Percentiles rank a stretch among this genome's conserved stretches.
These are phyloP conservation scores for Drosophila repleta DNA, from an alignment of 1,140 invertebrate species.

Conservation along the genomic window DNA sequence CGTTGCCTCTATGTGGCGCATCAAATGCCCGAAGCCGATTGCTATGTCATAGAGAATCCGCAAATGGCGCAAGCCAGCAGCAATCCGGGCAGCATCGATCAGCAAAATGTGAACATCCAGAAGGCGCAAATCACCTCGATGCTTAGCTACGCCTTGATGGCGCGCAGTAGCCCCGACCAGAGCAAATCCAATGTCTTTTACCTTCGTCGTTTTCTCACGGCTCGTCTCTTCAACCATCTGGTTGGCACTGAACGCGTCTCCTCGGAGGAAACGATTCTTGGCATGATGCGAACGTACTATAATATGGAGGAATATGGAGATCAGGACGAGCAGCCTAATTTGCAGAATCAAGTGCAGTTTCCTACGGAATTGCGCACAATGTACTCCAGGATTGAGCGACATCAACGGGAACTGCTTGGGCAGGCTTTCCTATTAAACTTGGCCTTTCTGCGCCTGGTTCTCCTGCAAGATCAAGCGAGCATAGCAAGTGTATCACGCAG, in stretches of 20 bases:
- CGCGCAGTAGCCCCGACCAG: constrained; percentile 28
- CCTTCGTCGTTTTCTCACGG: constrained; percentile 65
- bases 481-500: constrained; percentile 50
- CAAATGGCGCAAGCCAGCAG: constrained; percentile 72
- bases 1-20: constrained; percentile 66
- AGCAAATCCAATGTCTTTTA: constrained; percentile 61
- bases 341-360: constrained; percentile 57
- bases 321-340: neutral
- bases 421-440: constrained; percentile 74
- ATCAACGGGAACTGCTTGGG: constrained; percentile 71
- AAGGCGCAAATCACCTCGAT: constrained; percentile 73
- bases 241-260: constrained; percentile 77
- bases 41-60: constrained; percentile 77
- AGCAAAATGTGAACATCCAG: constrained; percentile 81
- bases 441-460: constrained; percentile 70
- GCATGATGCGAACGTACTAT: constrained; percentile 64
- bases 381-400: constrained; percentile 57
- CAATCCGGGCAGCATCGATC: constrained; percentile 74
- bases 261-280: constrained; percentile 62
- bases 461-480: constrained; percentile 60
- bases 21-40: constrained; percentile 73
- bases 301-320: constrained; percentile 35
- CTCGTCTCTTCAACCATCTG: constrained; percentile 73
- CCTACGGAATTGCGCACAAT: constrained; percentile 43
- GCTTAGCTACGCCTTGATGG: constrained; percentile 62